phyloP scores from a whole-genome alignment of 2,113 vertebrate species.

The Podarcis raffonei region DNA sequence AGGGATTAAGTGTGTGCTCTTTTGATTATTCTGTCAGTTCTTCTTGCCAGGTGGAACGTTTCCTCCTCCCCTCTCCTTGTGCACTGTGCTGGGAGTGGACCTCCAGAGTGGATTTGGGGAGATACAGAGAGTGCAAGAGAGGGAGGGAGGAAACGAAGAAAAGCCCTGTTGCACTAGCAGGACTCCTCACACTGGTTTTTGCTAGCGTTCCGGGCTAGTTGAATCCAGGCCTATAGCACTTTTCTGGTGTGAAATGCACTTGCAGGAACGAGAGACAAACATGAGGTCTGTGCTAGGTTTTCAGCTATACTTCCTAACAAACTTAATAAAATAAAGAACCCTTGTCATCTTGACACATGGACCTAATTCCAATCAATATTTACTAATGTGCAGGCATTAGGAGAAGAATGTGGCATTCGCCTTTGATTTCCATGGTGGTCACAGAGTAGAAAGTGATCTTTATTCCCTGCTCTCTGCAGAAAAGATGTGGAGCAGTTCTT shows the following conservation, averaged over 20 bases:
- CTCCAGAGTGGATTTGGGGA: no score
- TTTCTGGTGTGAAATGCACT: background rate
- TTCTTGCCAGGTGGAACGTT: no score
- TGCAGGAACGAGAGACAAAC: background rate
- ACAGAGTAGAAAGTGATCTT: conserved; percentile 39
- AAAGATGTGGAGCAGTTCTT: conserved; percentile 34
- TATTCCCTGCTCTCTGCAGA: conserved; percentile 32
- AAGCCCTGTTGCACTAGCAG: no score
- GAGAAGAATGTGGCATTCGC: background rate
- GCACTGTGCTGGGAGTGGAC: no score
- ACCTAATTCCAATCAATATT: conserved; percentile 8
- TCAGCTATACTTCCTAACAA: background rate
- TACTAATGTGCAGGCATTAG: background rate
- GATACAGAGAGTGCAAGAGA: no score
- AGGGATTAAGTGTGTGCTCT: no score
- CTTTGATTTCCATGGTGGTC: conserved; percentile 27
- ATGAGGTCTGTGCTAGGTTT: background rate
- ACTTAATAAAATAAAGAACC: background rate
- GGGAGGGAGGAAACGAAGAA: no score
- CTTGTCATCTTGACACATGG: background rate
- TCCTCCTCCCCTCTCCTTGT: no score
- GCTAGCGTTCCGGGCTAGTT: no score
- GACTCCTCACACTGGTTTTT: no score
- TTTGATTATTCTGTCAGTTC: no score
- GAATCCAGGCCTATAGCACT: background rate